Evolutionary conservation across 2,888 invertebrate genomes (phyloP).

Genomic region (Oegoconia quadripuncta): DNA sequence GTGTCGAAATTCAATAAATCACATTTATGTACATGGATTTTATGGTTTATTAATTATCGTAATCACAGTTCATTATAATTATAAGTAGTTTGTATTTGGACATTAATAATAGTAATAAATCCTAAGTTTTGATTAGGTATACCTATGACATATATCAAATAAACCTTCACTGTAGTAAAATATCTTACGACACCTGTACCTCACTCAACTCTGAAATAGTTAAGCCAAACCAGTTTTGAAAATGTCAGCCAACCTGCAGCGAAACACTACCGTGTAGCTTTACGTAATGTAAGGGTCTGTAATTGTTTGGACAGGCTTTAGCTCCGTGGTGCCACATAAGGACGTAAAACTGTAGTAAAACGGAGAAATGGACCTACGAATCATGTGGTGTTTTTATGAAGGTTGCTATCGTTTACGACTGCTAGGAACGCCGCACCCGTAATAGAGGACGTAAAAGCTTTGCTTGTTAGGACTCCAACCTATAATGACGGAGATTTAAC

Average conservation of each 20-base stretch:
- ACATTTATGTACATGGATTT: no score
- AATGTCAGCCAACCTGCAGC: slow-evolving; percentile 48
- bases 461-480: slow-evolving; percentile 25
- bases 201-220: slow-evolving; percentile 29
- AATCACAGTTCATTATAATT: no score
- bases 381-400: slow-evolving; percentile 39
- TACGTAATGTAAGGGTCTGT: slow-evolving; percentile 36
- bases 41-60: no score
- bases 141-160: slow-evolving; percentile 18
- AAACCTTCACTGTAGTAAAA: no score
- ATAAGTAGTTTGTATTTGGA: no score
- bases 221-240: slow-evolving; percentile 46
- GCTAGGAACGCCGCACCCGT: slow-evolving; percentile 31
- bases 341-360: slow-evolving; percentile 33
- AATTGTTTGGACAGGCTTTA: slow-evolving; percentile 30
- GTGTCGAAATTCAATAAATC: no score
- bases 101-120: neutral
- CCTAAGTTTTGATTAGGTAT: neutral
- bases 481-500: slow-evolving; percentile 10
- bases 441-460: slow-evolving; percentile 30
- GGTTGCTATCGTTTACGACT: slow-evolving; percentile 35
- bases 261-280: slow-evolving; percentile 28
- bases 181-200: slow-evolving; percentile 36
- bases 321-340: slow-evolving; percentile 19
- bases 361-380: slow-evolving; percentile 30